Base-by-base conservation (phyloP, 53 echinoderm and acorn worm genomes). In the Holothuria scabra region DNA sequence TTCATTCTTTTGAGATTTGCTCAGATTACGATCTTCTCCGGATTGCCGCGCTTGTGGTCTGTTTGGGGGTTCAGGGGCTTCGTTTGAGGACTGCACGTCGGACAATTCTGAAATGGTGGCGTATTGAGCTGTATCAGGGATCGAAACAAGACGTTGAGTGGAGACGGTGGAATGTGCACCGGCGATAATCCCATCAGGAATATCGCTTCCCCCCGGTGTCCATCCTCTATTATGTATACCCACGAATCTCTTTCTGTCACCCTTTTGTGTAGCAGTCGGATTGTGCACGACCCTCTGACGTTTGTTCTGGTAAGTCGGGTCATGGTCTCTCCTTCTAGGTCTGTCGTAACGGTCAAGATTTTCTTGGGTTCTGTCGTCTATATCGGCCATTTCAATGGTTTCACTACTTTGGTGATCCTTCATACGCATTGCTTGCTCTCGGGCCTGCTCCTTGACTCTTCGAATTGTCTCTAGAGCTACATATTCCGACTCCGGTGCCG, bases 371-470 rank as follows among this genome's bases (percentile, higher is more conserved):
- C n/a, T 13, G 19, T 76, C 76, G 12, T 48, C 12, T 8, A 63
- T 63, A 1, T 16, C n/a, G 1, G 6, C 32, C 76, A 29, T 76
- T 76, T 76, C 76, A 21, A 55, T 56, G 19, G 19, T 57, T 56
- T 76, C 76, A 10, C 56, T 18, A 8, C 13, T 29, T 58, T 56
- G 48, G 4, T 56, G 76, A 55, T 76, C 56, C 7, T 56, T 46
- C 76, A 76, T 76, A 25, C 76, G 76, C 57, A 26, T 49, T 29
- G 76, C 76, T 19, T 76, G 76, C 26, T 55, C 55, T 16, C 76
- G 11, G n/a, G 76, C 76, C 24, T 76, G 23, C 31, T 76, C 76
- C 28, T 76, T 76, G 2, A 76, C 76, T 12, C 57, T 25, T 14
- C 76, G 56, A 57, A 76, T 76, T 16, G 56, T 76, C 18, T 76